Conservation (phyloP, 1,140 invertebrate species). For the Aethina tumida region DNA sequence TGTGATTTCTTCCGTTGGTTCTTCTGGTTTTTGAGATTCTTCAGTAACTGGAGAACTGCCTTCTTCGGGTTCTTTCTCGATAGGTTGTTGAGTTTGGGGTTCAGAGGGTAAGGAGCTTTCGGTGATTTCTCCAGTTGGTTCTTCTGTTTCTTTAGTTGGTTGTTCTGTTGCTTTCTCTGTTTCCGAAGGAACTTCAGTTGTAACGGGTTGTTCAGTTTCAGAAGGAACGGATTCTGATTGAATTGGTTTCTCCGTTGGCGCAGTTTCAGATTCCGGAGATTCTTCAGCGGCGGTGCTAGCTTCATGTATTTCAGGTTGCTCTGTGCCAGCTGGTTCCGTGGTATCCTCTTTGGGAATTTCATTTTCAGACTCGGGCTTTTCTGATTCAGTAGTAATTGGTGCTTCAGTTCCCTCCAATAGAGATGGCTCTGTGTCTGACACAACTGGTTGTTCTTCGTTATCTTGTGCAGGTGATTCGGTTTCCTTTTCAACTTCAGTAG, state of each 20-base stretch:
- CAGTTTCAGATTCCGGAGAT: neutral
- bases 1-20: slow-evolving; percentile 5
- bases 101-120: neutral
- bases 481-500: neutral
- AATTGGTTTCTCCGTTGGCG: slow-evolving; percentile 11
- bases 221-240: slow-evolving; percentile 15
- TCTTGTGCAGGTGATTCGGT: neutral
- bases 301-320: slow-evolving; percentile 12
- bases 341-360: too few species aligned
- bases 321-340: neutral
- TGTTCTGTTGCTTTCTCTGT: slow-evolving; percentile 3
- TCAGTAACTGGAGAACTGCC: neutral
- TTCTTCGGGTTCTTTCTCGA: slow-evolving; percentile 5
- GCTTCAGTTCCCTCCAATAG: neutral
- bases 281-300: slow-evolving; percentile 8
- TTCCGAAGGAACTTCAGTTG: slow-evolving; percentile 2
- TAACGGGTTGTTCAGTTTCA: slow-evolving; percentile 9
- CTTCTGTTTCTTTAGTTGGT: neutral
- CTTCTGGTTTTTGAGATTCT: neutral
- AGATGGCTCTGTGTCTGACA: neutral
- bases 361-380: slow-evolving; percentile 2
- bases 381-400: slow-evolving; percentile 5
- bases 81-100: slow-evolving; percentile 5
- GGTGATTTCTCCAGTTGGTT: slow-evolving; percentile 7
- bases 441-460: neutral